Base-by-base conservation (phyloP, 64 coral and sea anemone genomes). In the Hydrozoanthus tunicans region DNA sequence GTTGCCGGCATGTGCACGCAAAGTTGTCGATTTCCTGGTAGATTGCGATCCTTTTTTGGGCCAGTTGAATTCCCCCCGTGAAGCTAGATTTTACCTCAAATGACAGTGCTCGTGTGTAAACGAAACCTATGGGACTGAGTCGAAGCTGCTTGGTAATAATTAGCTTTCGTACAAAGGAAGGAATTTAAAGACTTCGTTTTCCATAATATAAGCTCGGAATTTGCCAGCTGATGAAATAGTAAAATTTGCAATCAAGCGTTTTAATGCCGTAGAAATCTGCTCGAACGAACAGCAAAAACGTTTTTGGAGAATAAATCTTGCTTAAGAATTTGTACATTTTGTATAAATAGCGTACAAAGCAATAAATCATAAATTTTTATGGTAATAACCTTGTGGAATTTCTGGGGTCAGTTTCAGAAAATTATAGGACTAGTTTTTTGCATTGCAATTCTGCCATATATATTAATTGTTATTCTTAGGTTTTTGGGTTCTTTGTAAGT, bases 181-280 rank as follows among this genome's bases (percentile, higher is more conserved):
- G 68, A 86, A 86, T 73, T 73, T 51, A 59, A 86, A 73, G 24
- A 86, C 68, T 86, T 86, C 43, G 59, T 73, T 73, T 59, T 32
- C 2, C 5, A 14, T 52, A 73, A 73, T 17, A 86, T 58, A 27
- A 55, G 24, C 67, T 83, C 32, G 26, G 15, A 64, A 83, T 66
- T 66, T n/a, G 0, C 61, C 4, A 6, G 59, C 12, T 25, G 26
- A 3, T 32, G 64, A 63, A 26, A 58, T 64, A 25, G 10, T 26
- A 23, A 57, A 32, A 17, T 86, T 86, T 25, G 17, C 56, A 73
- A 14, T 24, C 26, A 24, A 88, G 24, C 70, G 11, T 62, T 62
- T 7, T 43, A 9, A 53, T 64, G 51, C 6, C 52, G 17, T 59
- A n/a, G 10, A 27, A n/a, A 56, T 9, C 20, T 79, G 55, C 59